Conservation (phyloP, 2,113 vertebrate species). For the Callaeas wilsoni region DNA sequence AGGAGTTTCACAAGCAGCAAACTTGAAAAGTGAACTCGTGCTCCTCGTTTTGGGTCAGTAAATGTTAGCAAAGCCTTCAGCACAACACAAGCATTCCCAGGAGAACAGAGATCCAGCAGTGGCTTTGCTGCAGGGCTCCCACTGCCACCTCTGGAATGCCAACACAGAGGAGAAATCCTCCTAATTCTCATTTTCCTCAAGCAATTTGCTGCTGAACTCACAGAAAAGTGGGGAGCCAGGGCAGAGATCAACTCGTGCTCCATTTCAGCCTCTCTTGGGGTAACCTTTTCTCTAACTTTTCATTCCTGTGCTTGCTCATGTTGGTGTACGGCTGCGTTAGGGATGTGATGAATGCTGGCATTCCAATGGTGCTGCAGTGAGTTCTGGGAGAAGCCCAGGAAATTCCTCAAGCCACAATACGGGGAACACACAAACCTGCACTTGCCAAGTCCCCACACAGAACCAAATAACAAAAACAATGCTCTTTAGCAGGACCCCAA, state of each 20-base stretch:
- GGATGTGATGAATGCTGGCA: background rate
- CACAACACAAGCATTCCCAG: background rate
- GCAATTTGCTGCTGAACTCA: background rate
- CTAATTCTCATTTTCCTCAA: background rate
- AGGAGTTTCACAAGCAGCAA: background rate
- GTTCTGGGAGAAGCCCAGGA: background rate
- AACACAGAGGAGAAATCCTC: background rate
- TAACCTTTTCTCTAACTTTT: background rate
- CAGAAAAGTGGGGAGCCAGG: accelerated
- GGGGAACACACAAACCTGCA: background rate
- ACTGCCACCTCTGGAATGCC: background rate
- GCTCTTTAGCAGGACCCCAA: background rate
- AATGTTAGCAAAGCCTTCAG: background rate
- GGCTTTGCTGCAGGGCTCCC: background rate
- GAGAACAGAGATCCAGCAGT: background rate
- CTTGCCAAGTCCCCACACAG: background rate
- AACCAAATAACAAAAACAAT: background rate
- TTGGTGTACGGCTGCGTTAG: accelerated
- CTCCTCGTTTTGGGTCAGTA: background rate
- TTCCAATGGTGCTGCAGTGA: background rate
- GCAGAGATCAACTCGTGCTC: background rate
- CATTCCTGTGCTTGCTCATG: background rate
- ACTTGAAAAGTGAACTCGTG: background rate
- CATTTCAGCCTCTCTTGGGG: background rate
- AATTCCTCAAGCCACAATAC: background rate